Evolutionary conservation across 2,888 invertebrate genomes (phyloP).

Genomic region (Choristoneura rosaceana): DNA sequence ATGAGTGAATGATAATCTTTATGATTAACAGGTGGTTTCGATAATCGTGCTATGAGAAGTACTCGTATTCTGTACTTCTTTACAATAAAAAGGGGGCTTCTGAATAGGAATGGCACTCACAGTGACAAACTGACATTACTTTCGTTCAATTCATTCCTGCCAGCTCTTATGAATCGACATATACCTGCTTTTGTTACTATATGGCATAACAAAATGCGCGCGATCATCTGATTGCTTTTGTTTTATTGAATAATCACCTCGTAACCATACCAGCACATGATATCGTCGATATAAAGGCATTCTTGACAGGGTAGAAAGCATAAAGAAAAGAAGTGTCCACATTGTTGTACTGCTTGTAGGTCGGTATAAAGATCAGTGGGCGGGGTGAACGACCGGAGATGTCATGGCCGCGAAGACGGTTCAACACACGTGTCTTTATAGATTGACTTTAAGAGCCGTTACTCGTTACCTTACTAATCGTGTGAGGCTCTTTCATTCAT

Average conservation of each 20-base stretch:
- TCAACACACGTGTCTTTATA: conserved; percentile 41
- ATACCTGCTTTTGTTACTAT: not conserved
- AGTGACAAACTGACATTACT: no score
- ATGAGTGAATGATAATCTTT: no score
- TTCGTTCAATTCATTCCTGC: no score
- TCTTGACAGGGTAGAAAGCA: conserved; percentile 31
- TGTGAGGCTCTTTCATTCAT: conserved; percentile 30
- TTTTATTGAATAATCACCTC: conserved; percentile 5
- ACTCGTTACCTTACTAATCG: conserved; percentile 27
- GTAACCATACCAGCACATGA: conserved; percentile 2
- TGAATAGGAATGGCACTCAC: no score
- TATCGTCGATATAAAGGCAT: conserved; percentile 31
- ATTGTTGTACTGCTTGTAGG: conserved; percentile 58
- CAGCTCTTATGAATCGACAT: no score
- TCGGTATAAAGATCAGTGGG: conserved; percentile 69
- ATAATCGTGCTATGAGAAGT: no score
- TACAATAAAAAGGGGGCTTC: no score
- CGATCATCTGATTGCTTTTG: conserved; percentile 19
- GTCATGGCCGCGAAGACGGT: conserved; percentile 68
- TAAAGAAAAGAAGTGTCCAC: conserved; percentile 33
- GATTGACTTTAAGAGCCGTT: conserved; percentile 34
- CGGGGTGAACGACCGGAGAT: conserved; percentile 74
- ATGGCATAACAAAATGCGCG: no score
- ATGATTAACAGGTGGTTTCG: no score
- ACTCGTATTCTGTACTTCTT: no score